Evolutionary conservation across 2,797 vertebrate species (phyloP).

Genomic region (Acridotheres tristis): DNA sequence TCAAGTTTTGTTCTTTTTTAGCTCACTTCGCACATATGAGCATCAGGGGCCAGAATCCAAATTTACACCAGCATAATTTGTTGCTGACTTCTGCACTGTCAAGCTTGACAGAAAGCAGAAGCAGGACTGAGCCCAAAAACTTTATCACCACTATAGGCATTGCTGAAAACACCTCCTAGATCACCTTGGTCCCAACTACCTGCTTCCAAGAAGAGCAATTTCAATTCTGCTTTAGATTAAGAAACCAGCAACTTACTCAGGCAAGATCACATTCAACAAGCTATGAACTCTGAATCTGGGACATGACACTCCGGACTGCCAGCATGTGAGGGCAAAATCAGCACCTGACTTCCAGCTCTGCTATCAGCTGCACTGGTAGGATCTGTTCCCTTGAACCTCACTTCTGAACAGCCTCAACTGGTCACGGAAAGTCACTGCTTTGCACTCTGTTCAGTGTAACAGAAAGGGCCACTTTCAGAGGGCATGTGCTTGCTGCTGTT

Average conservation of each 20-base stretch:
- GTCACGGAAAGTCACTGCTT: not conserved
- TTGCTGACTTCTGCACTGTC: slow-evolving; percentile 61
- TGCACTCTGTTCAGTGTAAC: fast-evolving
- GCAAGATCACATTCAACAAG: not conserved
- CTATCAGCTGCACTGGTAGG: not conserved
- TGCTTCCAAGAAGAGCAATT: not conserved
- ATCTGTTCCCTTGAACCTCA: not conserved
- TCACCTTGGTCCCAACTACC: not conserved
- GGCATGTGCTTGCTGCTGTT: not conserved
- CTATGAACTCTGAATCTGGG: not conserved
- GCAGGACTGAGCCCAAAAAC: slow-evolving; percentile 3
- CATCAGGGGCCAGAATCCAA: slow-evolving; percentile 58
- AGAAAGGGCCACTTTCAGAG: not conserved
- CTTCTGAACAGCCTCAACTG: not conserved
- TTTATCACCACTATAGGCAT: not conserved
- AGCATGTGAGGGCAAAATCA: not conserved
- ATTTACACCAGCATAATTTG: slow-evolving; percentile 50
- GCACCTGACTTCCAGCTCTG: not conserved
- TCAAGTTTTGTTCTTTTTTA: slow-evolving; percentile 49
- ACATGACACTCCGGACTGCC: not conserved
- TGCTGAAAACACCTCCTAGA: slow-evolving; percentile 21
- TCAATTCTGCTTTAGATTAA: not conserved
- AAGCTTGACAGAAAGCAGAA: slow-evolving; percentile 53
- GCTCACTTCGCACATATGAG: not conserved
- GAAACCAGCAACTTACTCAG: not conserved